phyloP scores from a whole-genome alignment of 2,888 invertebrate genomes.

The Isoperla grammatica region DNA sequence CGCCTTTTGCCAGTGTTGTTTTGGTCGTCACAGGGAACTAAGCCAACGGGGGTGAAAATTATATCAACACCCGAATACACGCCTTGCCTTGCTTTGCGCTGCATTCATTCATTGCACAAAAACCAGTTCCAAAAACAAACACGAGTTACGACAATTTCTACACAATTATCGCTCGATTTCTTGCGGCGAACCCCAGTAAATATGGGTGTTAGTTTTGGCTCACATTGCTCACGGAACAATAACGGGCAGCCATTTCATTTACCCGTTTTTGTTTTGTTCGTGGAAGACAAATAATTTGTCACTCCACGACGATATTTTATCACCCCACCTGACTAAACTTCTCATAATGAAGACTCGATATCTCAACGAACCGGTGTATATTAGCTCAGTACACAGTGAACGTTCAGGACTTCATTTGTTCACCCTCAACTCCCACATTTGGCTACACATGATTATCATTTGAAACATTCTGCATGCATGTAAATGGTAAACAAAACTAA shows the following conservation, averaged over 20 bases:
- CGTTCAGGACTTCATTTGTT: no score
- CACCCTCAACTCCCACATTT: no score
- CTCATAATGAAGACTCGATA: not conserved
- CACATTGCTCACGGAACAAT: not conserved
- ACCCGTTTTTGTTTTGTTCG: not conserved
- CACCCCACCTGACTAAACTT: constrained; percentile 1
- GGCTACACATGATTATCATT: no score
- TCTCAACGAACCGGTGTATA: no score
- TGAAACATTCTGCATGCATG: no score
- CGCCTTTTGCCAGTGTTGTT: constrained; percentile 7
- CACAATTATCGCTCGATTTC: constrained; percentile 1
- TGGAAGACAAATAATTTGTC: not conserved
- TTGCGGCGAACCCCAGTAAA: not conserved
- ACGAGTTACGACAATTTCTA: constrained; percentile 1
- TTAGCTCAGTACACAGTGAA: no score
- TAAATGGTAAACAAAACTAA: no score
- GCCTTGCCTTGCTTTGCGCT: not conserved
- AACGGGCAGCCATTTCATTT: not conserved
- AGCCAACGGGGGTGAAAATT: constrained; percentile 2
- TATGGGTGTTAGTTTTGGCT: not conserved
- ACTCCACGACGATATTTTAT: not conserved
- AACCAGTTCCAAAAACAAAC: not conserved
- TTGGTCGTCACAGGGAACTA: not conserved
- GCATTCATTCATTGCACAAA: not conserved
- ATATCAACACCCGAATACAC: not conserved